Evolutionary conservation across 2,797 vertebrate species (phyloP), one percentile per base, ranked within the genome.

Genomic region (Hirundo rustica): DNA sequence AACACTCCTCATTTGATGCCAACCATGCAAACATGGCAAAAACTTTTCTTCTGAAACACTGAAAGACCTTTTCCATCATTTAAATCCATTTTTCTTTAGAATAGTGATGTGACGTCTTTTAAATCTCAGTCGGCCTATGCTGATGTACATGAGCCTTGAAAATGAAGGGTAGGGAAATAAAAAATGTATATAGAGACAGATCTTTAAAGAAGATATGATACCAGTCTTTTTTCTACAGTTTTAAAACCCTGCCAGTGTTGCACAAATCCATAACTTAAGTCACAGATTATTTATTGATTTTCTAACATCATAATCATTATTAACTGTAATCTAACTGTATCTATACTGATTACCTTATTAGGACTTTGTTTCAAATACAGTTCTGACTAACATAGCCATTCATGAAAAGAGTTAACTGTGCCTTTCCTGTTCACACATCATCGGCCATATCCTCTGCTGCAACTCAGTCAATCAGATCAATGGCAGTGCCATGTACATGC

Each of bases 401-500:
- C 36, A 34, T 17, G 8, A 68, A 73, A 65, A 80, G 51, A 81
- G 57, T 70, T 81, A 81, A 83, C 75, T 53, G 36, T 27, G 55
- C 48, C 79, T 70, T 53, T 88, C 30, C 53, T 81, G 27, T 65
- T 85, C 89, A 86, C 74, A 71, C 76, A 73, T 75, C 90, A 64
- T 61, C 10, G 3, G 66, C 60, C 44, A 26, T 44, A 84, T 92
- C 50, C 65, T 64, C 65, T 9, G 30, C 48, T 67, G 58, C 61
- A 85, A 51, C 51, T 60, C 77, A 54, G 91, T 93, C 89, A 61
- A 91, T 86, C 68, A 48, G 76, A 89, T 92, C 90, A 90, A 86
- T 94, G 74, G 47, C 48, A 53, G 34, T 51, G 42, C 73, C 75
- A 77, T 1, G 6, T 47, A 58, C 18, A 82, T 0, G 1, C 76